A percentile compares a stretch with the other conserved stretches of the same genome.
Conservation (phyloP, 2,888 invertebrate genomes). For the Microplitis deprimator region DNA sequence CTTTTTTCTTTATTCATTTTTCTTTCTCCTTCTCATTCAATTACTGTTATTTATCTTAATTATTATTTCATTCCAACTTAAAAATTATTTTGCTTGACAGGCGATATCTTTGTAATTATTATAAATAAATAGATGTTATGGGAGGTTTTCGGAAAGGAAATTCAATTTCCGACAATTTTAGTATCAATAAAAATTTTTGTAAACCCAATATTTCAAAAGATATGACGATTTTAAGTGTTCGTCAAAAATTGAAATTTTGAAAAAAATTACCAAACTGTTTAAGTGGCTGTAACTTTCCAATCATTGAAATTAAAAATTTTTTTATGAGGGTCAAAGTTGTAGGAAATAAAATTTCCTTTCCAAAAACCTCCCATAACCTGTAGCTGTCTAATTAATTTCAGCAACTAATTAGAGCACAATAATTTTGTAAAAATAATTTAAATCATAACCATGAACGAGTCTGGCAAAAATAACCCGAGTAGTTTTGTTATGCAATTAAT, state of each 20-base stretch:
- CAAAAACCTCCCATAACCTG: too few species aligned
- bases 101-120: too few species aligned
- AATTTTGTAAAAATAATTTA: too few species aligned
- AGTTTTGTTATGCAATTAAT: slow-evolving; percentile 2
- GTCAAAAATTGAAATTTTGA: neutral
- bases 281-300: neutral
- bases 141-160: neutral
- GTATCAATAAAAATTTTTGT: neutral
- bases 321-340: too few species aligned
- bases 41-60: neutral
- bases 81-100: too few species aligned
- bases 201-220: neutral
- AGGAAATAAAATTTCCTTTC: too few species aligned
- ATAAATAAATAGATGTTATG: too few species aligned
- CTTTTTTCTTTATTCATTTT: neutral
- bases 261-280: neutral
- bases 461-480: neutral
- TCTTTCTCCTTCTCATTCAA: neutral
- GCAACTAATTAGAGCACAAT: too few species aligned
- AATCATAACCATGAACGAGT: too few species aligned
- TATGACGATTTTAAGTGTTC: neutral
- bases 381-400: too few species aligned
- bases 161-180: neutral
- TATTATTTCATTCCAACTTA: neutral
- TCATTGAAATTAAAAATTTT: neutral